Percentiles rank a stretch among this genome's conserved stretches.
Evolutionary conservation across 2,888 invertebrate species (phyloP).

Genomic region (Diarsia brunnea): DNA sequence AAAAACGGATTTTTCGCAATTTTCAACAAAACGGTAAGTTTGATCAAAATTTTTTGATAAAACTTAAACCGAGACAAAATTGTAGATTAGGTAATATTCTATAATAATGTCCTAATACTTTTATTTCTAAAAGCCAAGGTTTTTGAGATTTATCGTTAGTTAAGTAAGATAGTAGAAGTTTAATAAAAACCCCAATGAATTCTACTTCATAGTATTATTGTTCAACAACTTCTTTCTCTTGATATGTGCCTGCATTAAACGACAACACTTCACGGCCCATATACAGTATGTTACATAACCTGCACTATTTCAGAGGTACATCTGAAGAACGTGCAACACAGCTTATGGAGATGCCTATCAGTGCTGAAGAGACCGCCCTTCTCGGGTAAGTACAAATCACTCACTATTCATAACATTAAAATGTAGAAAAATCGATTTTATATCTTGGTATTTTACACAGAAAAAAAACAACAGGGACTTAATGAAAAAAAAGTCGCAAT

Average conservation of each 20-base stretch:
- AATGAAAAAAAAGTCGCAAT: neutral
- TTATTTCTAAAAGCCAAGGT: too few species aligned
- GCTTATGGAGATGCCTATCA: constrained; percentile 92
- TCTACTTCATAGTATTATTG: neutral
- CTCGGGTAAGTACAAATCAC: constrained; percentile 93
- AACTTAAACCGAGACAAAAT: too few species aligned
- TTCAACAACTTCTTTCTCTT: constrained; percentile 10
- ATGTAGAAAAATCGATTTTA: constrained; percentile 3
- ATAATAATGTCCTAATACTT: too few species aligned
- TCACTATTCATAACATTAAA: constrained; percentile 26
- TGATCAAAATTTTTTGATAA: too few species aligned
- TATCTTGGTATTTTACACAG: neutral
- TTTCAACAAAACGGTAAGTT: too few species aligned
- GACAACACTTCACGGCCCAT: constrained; percentile 72
- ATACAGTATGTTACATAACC: constrained; percentile 74
- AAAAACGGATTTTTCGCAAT: too few species aligned
- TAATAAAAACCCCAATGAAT: neutral
- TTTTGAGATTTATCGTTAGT: too few species aligned
- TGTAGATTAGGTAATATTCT: too few species aligned
- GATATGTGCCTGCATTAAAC: constrained; percentile 55
- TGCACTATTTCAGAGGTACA: constrained; percentile 82
- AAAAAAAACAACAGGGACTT: neutral
- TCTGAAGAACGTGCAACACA: constrained; percentile 66
- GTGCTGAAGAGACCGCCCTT: constrained; percentile 96
- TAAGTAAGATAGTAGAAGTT: too few species aligned